Conservation (phyloP, 2,888 invertebrate genomes). For the Mechanitis mazaeus region DNA sequence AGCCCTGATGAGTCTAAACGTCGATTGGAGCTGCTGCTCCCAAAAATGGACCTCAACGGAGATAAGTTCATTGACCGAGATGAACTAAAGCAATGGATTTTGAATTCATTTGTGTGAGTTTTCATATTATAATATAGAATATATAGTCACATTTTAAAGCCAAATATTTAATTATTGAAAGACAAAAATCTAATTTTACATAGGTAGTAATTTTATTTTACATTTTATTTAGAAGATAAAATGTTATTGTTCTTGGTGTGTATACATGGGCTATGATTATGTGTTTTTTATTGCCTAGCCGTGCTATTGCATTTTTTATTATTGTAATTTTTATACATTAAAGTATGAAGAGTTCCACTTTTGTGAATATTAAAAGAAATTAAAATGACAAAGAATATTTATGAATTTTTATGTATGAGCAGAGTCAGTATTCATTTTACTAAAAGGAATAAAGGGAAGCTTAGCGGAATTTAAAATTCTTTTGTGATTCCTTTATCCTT, state of each 20-base stretch:
- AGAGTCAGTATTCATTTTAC: background rate
- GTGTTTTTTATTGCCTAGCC: too few species aligned
- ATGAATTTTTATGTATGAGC: background rate
- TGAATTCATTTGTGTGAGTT: conserved; percentile 88
- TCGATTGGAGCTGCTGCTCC: conserved; percentile 83
- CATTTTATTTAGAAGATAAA: too few species aligned
- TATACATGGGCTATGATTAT: too few species aligned
- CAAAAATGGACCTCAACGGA: conserved; percentile 91
- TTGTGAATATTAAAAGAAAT: too few species aligned
- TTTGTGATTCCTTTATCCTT: background rate
- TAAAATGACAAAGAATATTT: too few species aligned
- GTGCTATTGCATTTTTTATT: too few species aligned
- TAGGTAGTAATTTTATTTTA: too few species aligned
- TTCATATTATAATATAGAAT: background rate
- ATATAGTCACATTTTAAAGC: background rate
- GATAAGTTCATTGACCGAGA: conserved; percentile 86
- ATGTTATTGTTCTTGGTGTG: too few species aligned
- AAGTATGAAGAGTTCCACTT: too few species aligned
- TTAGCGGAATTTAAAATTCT: background rate
- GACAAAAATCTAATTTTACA: too few species aligned
- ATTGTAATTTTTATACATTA: too few species aligned
- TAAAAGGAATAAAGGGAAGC: background rate
- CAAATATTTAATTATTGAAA: too few species aligned
- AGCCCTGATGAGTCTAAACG: conserved; percentile 90
- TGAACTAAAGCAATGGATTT: conserved; percentile 94